Evolutionary conservation across 2,113 vertebrate genomes (phyloP).

Genomic region (Phylloscopus whistleri): DNA sequence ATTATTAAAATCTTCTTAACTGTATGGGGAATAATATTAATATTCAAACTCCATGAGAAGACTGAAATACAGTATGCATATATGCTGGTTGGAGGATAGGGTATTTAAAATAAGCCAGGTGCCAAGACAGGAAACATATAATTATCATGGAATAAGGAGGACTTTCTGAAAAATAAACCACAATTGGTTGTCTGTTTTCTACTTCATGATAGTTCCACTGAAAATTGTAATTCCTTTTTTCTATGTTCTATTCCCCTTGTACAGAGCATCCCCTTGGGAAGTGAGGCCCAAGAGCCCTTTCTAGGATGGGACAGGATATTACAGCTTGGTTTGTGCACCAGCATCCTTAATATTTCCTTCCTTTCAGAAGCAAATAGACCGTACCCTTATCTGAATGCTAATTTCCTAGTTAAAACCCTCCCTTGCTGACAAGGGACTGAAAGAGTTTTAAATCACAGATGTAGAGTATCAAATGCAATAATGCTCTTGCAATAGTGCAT

Average conservation of each 20-base stretch:
- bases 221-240: constrained; percentile 43
- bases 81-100: neutral
- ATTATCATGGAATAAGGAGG: constrained; percentile 13
- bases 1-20: neutral
- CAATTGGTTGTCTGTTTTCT: neutral
- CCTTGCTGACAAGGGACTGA: constrained; percentile 84
- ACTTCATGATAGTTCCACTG: neutral
- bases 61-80: neutral
- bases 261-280: constrained; percentile 32
- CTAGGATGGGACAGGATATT: constrained; percentile 79
- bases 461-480: constrained; percentile 91
- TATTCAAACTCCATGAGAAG: neutral
- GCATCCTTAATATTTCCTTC: constrained; percentile 87
- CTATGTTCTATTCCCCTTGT: constrained; percentile 32
- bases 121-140: neutral
- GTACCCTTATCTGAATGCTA: constrained; percentile 98
- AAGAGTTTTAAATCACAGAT: constrained; percentile 94
- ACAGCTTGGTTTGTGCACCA: constrained; percentile 79
- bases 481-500: constrained; percentile 85
- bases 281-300: constrained; percentile 67
- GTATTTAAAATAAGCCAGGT: constrained; percentile 18
- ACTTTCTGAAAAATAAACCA: constrained; percentile 13
- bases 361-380: constrained; percentile 86
- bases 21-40: neutral
- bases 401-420: constrained; percentile 96